Conservation (phyloP, 92 coral and sea anemone species). For the Parazoanthus darwini region DNA sequence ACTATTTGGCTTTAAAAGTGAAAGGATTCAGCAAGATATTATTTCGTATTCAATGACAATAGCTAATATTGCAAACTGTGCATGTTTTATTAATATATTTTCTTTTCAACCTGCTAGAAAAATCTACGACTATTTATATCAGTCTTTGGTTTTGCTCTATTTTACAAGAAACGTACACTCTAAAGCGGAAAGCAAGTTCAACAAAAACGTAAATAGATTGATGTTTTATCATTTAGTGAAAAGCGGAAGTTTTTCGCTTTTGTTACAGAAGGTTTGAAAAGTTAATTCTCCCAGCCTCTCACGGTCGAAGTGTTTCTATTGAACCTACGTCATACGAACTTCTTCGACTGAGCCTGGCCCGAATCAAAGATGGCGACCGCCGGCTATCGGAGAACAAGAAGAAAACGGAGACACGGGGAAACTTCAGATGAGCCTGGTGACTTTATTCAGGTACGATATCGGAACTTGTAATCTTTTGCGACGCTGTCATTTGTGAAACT, state of each 20-base stretch:
- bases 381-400: constrained; percentile 56
- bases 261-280: not conserved
- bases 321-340: constrained; percentile 32
- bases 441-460: constrained; percentile 40
- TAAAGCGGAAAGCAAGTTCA: not conserved
- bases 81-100: constrained; percentile 42
- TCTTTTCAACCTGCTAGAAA: constrained; percentile 35
- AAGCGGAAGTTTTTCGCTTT: constrained; percentile 1
- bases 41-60: not conserved
- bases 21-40: not conserved
- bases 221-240: not conserved
- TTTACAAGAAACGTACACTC: not conserved
- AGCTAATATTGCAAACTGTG: constrained; percentile 27
- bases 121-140: not conserved
- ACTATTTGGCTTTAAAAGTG: not conserved
- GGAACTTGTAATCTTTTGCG: constrained; percentile 1
- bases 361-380: constrained; percentile 68
- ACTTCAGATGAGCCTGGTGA: constrained; percentile 10
- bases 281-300: constrained; percentile 40
- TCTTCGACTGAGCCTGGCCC: constrained; percentile 29
- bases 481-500: constrained; percentile 39
- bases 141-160: not conserved
- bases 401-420: constrained; percentile 39
- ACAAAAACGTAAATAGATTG: not conserved
- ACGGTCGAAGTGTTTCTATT: constrained; percentile 20